Conservation (phyloP, 2,797 vertebrate species). For the Diplodus puntazzo region DNA sequence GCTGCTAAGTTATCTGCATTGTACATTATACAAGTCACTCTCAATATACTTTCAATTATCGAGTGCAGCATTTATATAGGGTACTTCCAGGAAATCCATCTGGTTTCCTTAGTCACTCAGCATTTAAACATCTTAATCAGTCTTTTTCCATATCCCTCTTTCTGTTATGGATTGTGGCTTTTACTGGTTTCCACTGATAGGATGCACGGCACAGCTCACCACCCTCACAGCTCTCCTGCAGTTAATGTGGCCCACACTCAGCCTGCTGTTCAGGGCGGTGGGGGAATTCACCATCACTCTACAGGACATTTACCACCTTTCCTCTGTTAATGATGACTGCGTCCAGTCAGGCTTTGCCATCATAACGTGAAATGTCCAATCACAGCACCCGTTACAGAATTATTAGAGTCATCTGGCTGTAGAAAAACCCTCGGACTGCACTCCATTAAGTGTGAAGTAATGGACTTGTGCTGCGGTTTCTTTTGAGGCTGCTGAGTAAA, state of each 20-base stretch:
- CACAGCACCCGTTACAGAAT: slow-evolving; percentile 39
- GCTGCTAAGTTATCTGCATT: slow-evolving; percentile 4
- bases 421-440: slow-evolving; percentile 44
- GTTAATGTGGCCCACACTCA: slow-evolving; percentile 49
- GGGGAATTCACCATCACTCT: slow-evolving; percentile 41
- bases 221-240: slow-evolving; percentile 45
- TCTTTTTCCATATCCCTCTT: slow-evolving; percentile 21
- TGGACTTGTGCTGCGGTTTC: slow-evolving; percentile 29
- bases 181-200: slow-evolving; percentile 58
- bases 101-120: background rate
- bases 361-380: slow-evolving; percentile 57
- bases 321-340: slow-evolving; percentile 50
- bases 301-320: slow-evolving; percentile 53
- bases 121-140: slow-evolving; percentile 46
- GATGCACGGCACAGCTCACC: slow-evolving; percentile 51
- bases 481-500: slow-evolving; percentile 33
- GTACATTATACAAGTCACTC: background rate
- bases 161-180: slow-evolving; percentile 56
- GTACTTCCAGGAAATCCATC: slow-evolving; percentile 12
- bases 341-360: slow-evolving; percentile 43
- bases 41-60: slow-evolving; percentile 14
- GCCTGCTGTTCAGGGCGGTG: slow-evolving; percentile 18
- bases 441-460: slow-evolving; percentile 53
- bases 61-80: slow-evolving; percentile 17
- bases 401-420: slow-evolving; percentile 48